Conservation (phyloP, 2,888 invertebrate genomes). For the Yponomeuta evonymella region DNA sequence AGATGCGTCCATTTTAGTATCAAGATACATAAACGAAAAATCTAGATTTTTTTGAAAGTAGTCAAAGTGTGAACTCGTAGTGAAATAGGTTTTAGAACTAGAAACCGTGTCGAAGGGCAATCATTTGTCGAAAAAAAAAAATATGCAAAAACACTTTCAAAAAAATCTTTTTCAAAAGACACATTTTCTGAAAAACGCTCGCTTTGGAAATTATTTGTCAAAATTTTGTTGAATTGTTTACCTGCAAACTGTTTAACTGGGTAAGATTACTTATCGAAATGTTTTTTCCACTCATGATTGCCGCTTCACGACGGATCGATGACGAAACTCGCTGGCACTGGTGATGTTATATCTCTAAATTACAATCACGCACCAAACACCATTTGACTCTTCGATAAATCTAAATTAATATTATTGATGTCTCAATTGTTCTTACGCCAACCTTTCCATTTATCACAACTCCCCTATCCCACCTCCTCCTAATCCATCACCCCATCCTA, state of each 20-base stretch:
- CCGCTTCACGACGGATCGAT: constrained; percentile 68
- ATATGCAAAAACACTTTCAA: constrained; percentile 64
- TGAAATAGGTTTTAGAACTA: constrained; percentile 41
- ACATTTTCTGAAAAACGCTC: constrained; percentile 81
- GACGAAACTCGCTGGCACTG: constrained; percentile 69
- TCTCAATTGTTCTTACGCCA: constrained; percentile 17
- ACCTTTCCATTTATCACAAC: constrained; percentile 19
- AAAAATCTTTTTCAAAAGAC: constrained; percentile 72
- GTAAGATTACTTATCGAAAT: constrained; percentile 62
- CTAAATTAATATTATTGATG: constrained; percentile 24
- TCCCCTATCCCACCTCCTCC: background rate
- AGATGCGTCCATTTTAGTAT: constrained; percentile 36
- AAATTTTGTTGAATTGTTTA: constrained; percentile 33
- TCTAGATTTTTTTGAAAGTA: constrained; percentile 79
- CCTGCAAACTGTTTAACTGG: constrained; percentile 23
- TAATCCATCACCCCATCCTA: background rate
- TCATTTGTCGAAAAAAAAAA: constrained; percentile 67
- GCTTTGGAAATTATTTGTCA: constrained; percentile 41
- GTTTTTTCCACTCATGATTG: constrained; percentile 76
- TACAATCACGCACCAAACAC: constrained; percentile 39
- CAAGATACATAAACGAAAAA: constrained; percentile 52
- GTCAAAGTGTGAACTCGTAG: constrained; percentile 73
- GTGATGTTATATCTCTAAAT: constrained; percentile 47
- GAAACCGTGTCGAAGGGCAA: constrained; percentile 50
- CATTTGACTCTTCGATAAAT: constrained; percentile 48